A percentile compares a stretch with the other conserved stretches of the same genome.
Conservation (phyloP, 1,140 invertebrate genomes). For the Stenopsyche tienmushanensis region DNA sequence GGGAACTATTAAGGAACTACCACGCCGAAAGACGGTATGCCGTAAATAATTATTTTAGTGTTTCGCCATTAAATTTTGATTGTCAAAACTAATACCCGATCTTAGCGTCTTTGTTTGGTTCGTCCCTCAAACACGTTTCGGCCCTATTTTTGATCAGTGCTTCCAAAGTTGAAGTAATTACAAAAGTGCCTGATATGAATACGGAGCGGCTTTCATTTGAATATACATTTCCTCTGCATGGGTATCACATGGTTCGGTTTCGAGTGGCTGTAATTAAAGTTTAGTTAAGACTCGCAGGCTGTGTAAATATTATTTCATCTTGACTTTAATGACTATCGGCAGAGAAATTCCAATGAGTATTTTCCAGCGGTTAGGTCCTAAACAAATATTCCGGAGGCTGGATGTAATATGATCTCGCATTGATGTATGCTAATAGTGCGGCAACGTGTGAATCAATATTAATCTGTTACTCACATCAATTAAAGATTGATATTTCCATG, state of each 20-base stretch:
- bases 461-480: too few species aligned
- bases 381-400: too few species aligned
- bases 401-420: too few species aligned
- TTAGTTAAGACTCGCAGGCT: not conserved
- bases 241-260: not conserved
- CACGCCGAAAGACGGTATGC: conserved; percentile 73
- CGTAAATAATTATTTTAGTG: not conserved
- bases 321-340: conserved; percentile 14
- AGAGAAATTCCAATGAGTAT: too few species aligned
- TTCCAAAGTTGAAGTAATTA: not conserved
- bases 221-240: not conserved
- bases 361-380: too few species aligned
- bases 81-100: not conserved
- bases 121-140: not conserved
- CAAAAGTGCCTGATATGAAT: not conserved
- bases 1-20: conserved; percentile 78
- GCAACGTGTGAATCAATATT: too few species aligned
- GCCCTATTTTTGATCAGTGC: too few species aligned
- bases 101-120: not conserved
- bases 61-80: not conserved
- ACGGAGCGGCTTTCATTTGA: not conserved
- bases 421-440: too few species aligned
- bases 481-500: too few species aligned
- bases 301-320: conserved; percentile 12
- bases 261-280: conserved; percentile 12